These are phyloP conservation scores for Acrobeloides nanus DNA, from an alignment of 2,888 invertebrate genomes.

Conservation along the genomic window DNA sequence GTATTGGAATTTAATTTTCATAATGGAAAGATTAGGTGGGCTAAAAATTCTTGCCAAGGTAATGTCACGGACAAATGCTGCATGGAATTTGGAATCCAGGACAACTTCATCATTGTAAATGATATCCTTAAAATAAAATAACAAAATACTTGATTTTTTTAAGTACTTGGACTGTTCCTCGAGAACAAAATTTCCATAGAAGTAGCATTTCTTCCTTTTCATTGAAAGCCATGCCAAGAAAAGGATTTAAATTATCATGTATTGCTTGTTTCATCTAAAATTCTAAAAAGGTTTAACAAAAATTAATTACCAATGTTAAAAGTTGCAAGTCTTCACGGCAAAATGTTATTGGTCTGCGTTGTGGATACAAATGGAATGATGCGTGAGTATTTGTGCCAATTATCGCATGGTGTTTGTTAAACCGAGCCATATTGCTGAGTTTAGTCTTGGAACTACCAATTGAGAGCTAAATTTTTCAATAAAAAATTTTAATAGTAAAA, in stretches of 20 bases:
- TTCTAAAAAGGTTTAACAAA: background rate
- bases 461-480: constrained; percentile 25
- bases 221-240: constrained; percentile 67
- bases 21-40: background rate
- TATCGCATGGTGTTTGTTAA: constrained; percentile 50
- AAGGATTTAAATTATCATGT: constrained; percentile 92
- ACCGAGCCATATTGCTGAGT: constrained; percentile 46
- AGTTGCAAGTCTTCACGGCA: constrained; percentile 36
- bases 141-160: too few relatives aligned
- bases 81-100: constrained; percentile 90
- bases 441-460: constrained; percentile 47
- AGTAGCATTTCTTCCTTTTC: constrained; percentile 48
- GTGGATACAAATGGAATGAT: constrained; percentile 48
- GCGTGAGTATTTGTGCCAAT: constrained; percentile 51
- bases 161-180: constrained; percentile 39
- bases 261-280: constrained; percentile 55
- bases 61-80: constrained; percentile 92
- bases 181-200: constrained; percentile 51
- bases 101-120: constrained; percentile 85
- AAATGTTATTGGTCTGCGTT: constrained; percentile 43
- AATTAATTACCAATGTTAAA: constrained; percentile 9
- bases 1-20: background rate
- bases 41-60: constrained; percentile 63
- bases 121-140: constrained; percentile 1
- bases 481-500: background rate